phyloP scores from a whole-genome alignment of 2,888 invertebrate genomes.

The Caenorhabditis sp. region DNA sequence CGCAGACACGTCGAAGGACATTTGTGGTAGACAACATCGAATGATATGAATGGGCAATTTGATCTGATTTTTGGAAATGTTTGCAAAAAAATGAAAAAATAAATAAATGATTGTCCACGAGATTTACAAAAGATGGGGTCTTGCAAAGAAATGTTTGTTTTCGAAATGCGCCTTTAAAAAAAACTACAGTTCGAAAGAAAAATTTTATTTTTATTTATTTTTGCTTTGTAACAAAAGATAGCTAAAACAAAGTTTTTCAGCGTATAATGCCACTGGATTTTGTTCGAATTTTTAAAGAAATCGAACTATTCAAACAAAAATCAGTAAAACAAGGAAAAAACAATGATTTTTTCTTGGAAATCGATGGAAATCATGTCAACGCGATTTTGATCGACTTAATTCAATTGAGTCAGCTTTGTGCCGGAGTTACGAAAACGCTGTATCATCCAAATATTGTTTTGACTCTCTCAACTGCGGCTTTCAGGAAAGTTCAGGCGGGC shows the following conservation, averaged over 20 bases:
- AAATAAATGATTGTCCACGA: no score
- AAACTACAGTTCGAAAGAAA: no score
- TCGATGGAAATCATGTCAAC: neutral
- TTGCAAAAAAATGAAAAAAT: neutral
- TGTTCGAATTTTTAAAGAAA: neutral
- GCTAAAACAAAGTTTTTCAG: no score
- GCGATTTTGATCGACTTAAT: neutral
- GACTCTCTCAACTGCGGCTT: neutral
- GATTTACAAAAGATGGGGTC: no score
- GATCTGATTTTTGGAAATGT: no score
- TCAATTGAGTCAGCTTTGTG: neutral
- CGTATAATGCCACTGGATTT: no score
- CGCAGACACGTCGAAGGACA: conserved; percentile 18
- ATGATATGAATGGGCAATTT: no score
- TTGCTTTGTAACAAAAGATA: no score
- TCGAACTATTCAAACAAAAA: neutral
- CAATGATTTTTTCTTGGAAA: neutral
- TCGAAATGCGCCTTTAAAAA: no score
- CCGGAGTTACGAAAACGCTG: neutral
- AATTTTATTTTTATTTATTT: no score
- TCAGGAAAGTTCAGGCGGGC: neutral
- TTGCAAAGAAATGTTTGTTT: no score
- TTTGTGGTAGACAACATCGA: conserved; percentile 6
- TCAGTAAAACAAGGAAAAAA: neutral
- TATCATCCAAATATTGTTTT: neutral